Percentiles rank a stretch among this genome's conserved stretches.
Evolutionary conservation across 2,888 invertebrate species (phyloP).

Genomic region (Cryptophagus acutangulus): DNA sequence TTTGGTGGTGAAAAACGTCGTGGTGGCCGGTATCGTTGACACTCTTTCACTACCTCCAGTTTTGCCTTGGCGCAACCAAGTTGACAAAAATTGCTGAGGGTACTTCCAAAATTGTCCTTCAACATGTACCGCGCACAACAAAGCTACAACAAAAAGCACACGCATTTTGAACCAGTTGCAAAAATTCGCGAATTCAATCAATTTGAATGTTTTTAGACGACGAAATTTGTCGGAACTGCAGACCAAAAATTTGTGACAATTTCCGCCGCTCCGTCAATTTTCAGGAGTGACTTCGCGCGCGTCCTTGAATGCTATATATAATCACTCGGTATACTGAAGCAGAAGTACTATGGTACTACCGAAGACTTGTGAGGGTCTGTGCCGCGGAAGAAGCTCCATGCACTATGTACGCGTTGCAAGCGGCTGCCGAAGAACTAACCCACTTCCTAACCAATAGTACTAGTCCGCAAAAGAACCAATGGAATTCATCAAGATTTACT

Average conservation of each 20-base stretch:
- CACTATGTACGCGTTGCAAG: conserved; percentile 40
- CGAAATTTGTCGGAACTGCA: conserved; percentile 22
- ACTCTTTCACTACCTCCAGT: conserved; percentile 29
- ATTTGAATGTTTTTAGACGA: conserved; percentile 7
- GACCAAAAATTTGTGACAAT: conserved; percentile 17
- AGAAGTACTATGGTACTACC: conserved; percentile 34
- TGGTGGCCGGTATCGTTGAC: conserved; percentile 15
- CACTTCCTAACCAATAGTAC: conserved; percentile 46
- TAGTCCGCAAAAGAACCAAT: conserved; percentile 36
- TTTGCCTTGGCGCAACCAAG: conserved; percentile 41
- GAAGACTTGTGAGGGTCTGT: conserved; percentile 44
- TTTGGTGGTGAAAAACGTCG: conserved; percentile 18
- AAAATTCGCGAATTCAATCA: neutral
- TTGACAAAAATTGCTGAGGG: conserved; percentile 37
- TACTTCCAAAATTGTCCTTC: conserved; percentile 42
- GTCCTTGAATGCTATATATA: conserved; percentile 32
- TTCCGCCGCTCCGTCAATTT: conserved; percentile 30
- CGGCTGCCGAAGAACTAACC: conserved; percentile 43
- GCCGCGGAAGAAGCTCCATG: conserved; percentile 42
- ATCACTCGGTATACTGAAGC: conserved; percentile 22
- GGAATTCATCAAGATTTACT: conserved; percentile 1
- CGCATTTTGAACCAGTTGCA: conserved; percentile 30
- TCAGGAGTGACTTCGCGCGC: conserved; percentile 25
- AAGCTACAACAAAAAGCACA: conserved; percentile 29
- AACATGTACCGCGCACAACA: conserved; percentile 36